Evolutionary conservation across 2,888 invertebrate species (phyloP).

Genomic region (Sepioteuthis lessoniana): DNA sequence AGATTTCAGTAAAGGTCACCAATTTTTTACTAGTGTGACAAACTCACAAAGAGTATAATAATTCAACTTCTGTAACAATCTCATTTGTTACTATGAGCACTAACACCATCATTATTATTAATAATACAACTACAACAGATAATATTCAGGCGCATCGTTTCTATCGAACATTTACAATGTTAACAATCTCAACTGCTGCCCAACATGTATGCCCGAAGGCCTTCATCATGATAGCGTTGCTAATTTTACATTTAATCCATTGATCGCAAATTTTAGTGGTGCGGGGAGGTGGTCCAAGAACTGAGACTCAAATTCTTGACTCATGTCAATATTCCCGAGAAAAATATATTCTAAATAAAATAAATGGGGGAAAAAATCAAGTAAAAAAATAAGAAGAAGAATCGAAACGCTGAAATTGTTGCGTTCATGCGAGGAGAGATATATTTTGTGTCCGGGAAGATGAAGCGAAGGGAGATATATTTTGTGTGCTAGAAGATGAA

Average conservation of each 20-base stretch:
- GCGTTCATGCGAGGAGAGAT: background rate
- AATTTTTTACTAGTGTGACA: too few relatives aligned
- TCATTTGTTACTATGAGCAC: background rate
- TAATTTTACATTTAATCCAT: conserved; percentile 12
- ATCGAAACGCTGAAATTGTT: background rate
- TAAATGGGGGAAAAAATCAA: background rate
- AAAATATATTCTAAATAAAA: conserved; percentile 6
- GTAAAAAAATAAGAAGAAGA: background rate
- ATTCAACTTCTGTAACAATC: background rate
- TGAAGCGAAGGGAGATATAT: background rate
- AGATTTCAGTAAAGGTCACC: too few relatives aligned
- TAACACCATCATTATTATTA: background rate
- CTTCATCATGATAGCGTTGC: conserved; percentile 33
- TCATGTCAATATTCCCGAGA: conserved; percentile 5
- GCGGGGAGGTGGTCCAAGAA: background rate
- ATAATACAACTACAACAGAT: too few relatives aligned
- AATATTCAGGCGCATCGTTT: background rate
- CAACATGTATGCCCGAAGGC: conserved; percentile 7
- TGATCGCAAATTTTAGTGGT: background rate
- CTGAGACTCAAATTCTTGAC: background rate
- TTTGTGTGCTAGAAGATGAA: too few relatives aligned
- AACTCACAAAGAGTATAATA: too few relatives aligned
- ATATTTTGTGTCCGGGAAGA: background rate
- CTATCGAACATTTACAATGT: background rate
- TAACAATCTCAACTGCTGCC: background rate